Percentiles rank a stretch among this genome's conserved stretches.
These are phyloP conservation scores for Myotis planiceps DNA, from an alignment of 2,797 vertebrate genomes.

Conservation along the genomic window DNA sequence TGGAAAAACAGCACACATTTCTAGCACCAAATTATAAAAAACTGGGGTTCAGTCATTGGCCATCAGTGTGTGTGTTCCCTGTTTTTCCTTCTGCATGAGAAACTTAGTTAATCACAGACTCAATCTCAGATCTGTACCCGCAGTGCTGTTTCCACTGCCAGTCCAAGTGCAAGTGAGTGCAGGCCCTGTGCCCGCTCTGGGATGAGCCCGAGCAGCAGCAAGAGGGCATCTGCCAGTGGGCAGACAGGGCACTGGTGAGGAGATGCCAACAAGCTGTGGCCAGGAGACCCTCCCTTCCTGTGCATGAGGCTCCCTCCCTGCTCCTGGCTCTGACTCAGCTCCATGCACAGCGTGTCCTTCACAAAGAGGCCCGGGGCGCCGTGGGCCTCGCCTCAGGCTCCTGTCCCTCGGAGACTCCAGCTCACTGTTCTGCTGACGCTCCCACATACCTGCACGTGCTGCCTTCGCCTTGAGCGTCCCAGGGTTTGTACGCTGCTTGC, in stretches of 20 bases:
- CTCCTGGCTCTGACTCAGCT: background rate
- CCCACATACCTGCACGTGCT: fast-evolving
- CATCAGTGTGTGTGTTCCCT: no score
- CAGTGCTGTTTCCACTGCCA: background rate
- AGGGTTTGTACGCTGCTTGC: fast-evolving
- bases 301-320: background rate
- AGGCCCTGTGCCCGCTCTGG: no score
- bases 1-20: background rate
- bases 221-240: fast-evolving
- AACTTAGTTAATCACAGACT: background rate
- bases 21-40: background rate
- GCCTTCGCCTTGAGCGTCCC: background rate
- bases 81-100: background rate
- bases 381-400: background rate
- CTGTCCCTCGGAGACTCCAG: background rate
- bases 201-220: no score
- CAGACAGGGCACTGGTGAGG: background rate
- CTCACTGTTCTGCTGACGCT: background rate
- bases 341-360: fast-evolving
- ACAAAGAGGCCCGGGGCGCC: background rate
- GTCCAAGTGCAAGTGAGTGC: background rate
- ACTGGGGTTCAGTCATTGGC: background rate
- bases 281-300: background rate
- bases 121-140: background rate
- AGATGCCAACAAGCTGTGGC: background rate